A percentile compares a stretch with the other conserved stretches of the same genome.
Evolutionary conservation across 2,888 invertebrate species (phyloP).

Genomic region (Habrosyne pyritoides): DNA sequence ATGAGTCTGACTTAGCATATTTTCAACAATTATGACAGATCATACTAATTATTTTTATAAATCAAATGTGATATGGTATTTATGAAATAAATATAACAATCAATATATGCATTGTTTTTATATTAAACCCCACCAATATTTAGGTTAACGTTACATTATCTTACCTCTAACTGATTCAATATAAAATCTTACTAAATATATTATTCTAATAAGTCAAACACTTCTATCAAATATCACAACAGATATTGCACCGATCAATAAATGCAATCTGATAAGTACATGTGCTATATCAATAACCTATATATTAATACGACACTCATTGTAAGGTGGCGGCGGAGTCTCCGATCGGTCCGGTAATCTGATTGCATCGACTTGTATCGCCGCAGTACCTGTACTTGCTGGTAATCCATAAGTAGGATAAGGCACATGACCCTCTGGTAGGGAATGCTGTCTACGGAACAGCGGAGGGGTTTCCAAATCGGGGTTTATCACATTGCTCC

Average conservation of each 20-base stretch:
- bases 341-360: conserved; percentile 60
- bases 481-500: conserved; percentile 63
- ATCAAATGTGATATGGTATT: conserved; percentile 79
- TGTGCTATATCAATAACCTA: conserved; percentile 19
- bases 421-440: conserved; percentile 58
- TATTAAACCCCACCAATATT: conserved; percentile 6
- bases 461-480: conserved; percentile 72
- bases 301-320: conserved; percentile 64
- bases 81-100: conserved; percentile 52
- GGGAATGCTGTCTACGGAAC: conserved; percentile 57
- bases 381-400: conserved; percentile 41
- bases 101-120: conserved; percentile 31
- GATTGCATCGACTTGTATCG: conserved; percentile 59
- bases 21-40: conserved; percentile 67
- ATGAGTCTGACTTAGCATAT: conserved; percentile 75
- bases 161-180: conserved; percentile 15
- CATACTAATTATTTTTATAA: conserved; percentile 60
- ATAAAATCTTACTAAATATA: conserved; percentile 26
- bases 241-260: conserved; percentile 14
- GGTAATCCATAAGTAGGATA: conserved; percentile 55
- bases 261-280: conserved; percentile 12
- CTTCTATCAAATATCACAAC: conserved; percentile 13
- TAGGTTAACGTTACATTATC: conserved; percentile 14
- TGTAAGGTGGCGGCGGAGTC: conserved; percentile 78
- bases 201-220: conserved; percentile 1